Percentiles rank a stretch among this genome's conserved stretches.
Conservation (phyloP, 2,113 vertebrate genomes). For the Numenius arquata region DNA sequence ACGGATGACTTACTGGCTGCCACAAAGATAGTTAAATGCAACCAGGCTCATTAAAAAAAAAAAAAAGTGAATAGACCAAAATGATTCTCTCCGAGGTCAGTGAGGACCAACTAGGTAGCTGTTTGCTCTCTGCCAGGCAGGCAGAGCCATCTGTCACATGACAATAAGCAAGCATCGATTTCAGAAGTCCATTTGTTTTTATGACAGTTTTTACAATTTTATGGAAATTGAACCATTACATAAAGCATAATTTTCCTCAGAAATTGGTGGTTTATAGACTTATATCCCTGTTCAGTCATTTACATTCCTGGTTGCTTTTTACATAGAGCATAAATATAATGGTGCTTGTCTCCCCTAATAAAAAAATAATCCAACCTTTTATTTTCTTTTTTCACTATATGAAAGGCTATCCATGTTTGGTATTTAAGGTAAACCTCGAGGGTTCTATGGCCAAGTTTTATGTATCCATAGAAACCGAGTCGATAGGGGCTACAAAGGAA, state of each 20-base stretch:
- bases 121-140: conserved; percentile 5
- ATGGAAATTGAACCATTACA: conserved; percentile 32
- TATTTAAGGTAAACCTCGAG: not conserved
- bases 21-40: not conserved
- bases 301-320: not conserved
- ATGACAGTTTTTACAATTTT: conserved; percentile 11
- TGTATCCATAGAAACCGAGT: not conserved
- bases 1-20: conserved; percentile 18
- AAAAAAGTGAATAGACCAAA: not conserved
- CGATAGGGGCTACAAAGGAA: not conserved
- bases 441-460: not conserved
- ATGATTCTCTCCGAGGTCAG: not conserved
- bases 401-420: not conserved
- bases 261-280: conserved; percentile 26
- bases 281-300: conserved; percentile 16
- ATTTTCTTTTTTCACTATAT: not conserved
- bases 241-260: conserved; percentile 28
- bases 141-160: conserved; percentile 5
- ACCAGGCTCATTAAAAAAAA: not conserved
- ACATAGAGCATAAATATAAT: not conserved
- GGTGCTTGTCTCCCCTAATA: not conserved
- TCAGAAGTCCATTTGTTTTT: conserved; percentile 7
- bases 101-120: not conserved
- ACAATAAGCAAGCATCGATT: not conserved
- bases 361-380: not conserved